Percentiles rank a stretch among this genome's conserved stretches.
phyloP scores from a whole-genome alignment of 2,113 vertebrate genomes.

The Eulacestoma nigropectus region DNA sequence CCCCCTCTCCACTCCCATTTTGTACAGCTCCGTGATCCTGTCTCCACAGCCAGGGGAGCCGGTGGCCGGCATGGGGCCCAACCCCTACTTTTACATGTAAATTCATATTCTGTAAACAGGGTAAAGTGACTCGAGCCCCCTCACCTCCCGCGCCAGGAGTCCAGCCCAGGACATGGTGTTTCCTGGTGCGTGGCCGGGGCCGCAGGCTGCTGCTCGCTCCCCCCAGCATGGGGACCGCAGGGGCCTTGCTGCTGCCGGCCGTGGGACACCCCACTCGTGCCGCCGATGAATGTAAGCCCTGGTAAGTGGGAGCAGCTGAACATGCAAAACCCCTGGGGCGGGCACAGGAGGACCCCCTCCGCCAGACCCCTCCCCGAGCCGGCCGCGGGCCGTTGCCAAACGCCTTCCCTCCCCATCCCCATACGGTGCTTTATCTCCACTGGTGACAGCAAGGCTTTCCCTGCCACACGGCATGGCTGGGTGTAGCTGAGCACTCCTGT shows the following conservation, averaged over 20 bases:
- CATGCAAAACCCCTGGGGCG: not conserved
- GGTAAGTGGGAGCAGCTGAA: conserved; percentile 24
- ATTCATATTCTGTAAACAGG: conserved; percentile 79
- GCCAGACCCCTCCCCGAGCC: not conserved
- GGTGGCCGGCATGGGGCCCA: conserved; percentile 48
- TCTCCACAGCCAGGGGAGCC: conserved; percentile 2
- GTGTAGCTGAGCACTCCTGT: not conserved
- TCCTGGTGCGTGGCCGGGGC: not conserved
- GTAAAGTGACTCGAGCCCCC: conserved; percentile 63
- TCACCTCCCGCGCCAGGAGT: not conserved
- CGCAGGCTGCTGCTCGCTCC: not conserved
- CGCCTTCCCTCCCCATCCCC: conserved; percentile 27
- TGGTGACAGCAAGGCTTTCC: conserved; percentile 24
- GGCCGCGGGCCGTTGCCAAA: conserved; percentile 31
- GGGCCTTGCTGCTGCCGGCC: not conserved
- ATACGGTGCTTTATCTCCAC: conserved; percentile 64
- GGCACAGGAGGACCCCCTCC: not conserved
- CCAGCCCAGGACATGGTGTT: conserved; percentile 2
- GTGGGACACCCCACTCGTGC: not conserved
- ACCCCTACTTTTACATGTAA: conserved; percentile 74
- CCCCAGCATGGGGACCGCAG: not conserved
- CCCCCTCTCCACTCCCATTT: conserved; percentile 49
- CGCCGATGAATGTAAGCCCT: conserved; percentile 57
- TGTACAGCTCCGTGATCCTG: conserved; percentile 66
- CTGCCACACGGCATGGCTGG: not conserved